Evolutionary conservation across 2,888 invertebrate genomes (phyloP).

Genomic region (Alentia gelatinosa): DNA sequence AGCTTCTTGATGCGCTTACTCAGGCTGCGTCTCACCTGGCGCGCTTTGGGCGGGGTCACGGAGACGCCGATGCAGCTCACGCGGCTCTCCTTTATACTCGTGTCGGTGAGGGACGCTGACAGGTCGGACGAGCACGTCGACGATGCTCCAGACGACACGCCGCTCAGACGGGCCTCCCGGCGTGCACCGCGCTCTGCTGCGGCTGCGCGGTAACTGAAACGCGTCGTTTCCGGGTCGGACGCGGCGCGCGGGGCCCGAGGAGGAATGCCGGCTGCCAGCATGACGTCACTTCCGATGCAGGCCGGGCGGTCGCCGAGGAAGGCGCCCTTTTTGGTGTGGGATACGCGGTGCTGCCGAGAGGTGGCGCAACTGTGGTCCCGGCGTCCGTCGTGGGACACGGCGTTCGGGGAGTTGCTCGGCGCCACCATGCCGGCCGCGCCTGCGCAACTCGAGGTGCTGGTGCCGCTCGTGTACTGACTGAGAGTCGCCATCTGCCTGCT

Average conservation of each 20-base stretch:
- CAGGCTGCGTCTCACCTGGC: background rate
- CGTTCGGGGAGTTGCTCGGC: conserved; percentile 63
- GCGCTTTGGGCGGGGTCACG: background rate
- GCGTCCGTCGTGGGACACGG: background rate
- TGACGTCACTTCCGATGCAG: conserved; percentile 38
- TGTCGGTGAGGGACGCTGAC: background rate
- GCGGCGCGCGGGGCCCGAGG: background rate
- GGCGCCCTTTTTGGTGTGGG: background rate
- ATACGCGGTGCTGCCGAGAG: background rate
- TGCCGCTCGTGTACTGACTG: conserved; percentile 47
- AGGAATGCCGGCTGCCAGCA: background rate
- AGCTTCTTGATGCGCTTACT: conserved; percentile 12
- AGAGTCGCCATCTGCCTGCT: background rate
- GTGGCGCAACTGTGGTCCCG: background rate
- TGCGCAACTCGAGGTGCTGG: conserved; percentile 55
- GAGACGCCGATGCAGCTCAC: background rate
- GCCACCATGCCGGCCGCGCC: conserved; percentile 53
- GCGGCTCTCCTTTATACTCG: background rate
- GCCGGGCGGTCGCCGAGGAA: background rate
- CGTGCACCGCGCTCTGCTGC: background rate
- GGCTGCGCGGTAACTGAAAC: background rate
- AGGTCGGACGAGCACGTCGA: conserved; percentile 7
- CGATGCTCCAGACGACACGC: background rate
- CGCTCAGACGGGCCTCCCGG: background rate
- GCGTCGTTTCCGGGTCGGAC: conserved; percentile 9